Base-by-base conservation (phyloP, 37 sponge, comb jelly and placozoan genomes). In the Corticium candelabrum region DNA sequence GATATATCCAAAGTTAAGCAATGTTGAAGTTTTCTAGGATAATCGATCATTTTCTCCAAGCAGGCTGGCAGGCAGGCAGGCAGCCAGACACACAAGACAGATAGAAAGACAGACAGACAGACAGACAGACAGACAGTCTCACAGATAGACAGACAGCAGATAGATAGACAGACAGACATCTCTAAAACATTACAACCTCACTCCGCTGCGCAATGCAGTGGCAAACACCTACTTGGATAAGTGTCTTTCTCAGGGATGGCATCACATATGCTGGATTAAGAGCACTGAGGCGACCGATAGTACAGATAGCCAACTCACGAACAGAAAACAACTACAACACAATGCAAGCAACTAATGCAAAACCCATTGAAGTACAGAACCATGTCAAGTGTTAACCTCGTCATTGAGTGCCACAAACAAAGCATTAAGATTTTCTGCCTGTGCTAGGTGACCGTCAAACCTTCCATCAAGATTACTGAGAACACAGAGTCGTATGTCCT, bases 261-360 rank as follows among this genome's bases (percentile, higher is more conserved):
- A 96, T 88, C 40, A 96, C 86, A 76, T 82, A 96, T 75, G 97
- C 97, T 0, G 97, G 97, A 76, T 96, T 96, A 41, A 90, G 87
- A 67, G 83, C 87, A 76, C 93, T 96, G 29, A 96, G 87, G 35
- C 90, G 87, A 40, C 93, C 93, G 68, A 96, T 88, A 69, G 85
- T 87, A 41, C 88, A 86, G 85, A 96, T 76, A 34, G 89, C 97
- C 68, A 90, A 81, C 56, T 93, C 93, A 21, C 93, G 43, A 39
- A 96, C 85, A 35, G 77, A 67, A 73, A 93, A 93, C 36, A 80
- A 68, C 86, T 93, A 77, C 1, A 3, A 30, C 29, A n/a, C 30
- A 37, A 31, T 37, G 27, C 37, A 39, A 75, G n/a, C 3, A 40
- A 34, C 2, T 40, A 40, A 75, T 4, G 21, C 31, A 69, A 69